These are phyloP conservation scores for Gnathonemus longibarbis DNA, from an alignment of 2,113 vertebrate genomes.

Conservation along the genomic window DNA sequence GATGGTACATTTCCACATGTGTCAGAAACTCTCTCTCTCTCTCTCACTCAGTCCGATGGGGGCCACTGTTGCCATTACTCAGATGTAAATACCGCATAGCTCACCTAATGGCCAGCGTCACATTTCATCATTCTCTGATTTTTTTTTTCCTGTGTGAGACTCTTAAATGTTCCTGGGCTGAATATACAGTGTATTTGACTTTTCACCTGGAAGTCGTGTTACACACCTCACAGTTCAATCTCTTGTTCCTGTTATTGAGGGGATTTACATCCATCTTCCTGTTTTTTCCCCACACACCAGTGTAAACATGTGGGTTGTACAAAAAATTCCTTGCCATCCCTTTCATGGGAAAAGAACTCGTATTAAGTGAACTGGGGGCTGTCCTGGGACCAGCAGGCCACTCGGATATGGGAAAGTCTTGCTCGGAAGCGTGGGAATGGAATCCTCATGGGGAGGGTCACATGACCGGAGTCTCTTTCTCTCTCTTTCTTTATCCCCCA, in stretches of 20 bases:
- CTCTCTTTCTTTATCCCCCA: not conserved
- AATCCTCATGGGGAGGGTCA: not conserved
- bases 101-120: not conserved
- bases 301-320: not conserved
- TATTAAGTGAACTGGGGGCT: not conserved
- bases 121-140: not conserved
- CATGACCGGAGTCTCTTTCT: not conserved
- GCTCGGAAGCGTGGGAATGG: constrained; percentile 21
- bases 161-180: not conserved
- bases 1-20: too few relatives aligned
- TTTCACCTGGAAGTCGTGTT: not conserved
- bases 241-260: not conserved
- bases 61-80: not conserved
- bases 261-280: not conserved
- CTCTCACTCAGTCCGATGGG: not conserved
- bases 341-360: not conserved
- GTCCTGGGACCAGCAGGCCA: not conserved
- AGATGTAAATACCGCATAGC: not conserved
- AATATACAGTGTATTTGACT: not conserved
- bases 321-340: not conserved
- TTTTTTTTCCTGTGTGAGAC: not conserved
- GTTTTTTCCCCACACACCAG: not conserved
- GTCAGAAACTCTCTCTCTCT: not conserved
- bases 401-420: not conserved
- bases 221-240: not conserved